These are phyloP conservation scores for Buteo buteo DNA, from an alignment of 2,113 vertebrate species.

Conservation along the genomic window DNA sequence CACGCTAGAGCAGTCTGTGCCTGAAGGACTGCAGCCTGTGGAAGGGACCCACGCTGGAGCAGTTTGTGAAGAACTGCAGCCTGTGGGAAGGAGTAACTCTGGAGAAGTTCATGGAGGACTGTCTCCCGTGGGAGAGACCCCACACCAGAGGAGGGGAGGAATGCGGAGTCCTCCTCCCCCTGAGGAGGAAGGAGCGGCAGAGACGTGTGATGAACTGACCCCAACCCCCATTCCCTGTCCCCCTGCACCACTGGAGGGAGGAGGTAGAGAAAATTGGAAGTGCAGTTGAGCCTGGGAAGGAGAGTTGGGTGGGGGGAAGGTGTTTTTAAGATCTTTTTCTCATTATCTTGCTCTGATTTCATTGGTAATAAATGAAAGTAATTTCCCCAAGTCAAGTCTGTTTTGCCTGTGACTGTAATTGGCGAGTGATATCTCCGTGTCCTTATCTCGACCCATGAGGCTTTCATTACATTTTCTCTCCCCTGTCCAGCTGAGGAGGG, in stretches of 20 bases:
- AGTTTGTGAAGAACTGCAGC: not conserved
- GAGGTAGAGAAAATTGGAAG: fast-evolving
- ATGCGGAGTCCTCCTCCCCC: not conserved
- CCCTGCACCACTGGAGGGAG: not conserved
- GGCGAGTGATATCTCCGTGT: too few relatives aligned
- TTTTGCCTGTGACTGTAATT: too few relatives aligned
- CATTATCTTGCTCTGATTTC: not conserved
- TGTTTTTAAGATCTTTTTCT: not conserved
- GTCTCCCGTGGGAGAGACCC: fast-evolving
- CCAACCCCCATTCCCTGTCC: fast-evolving
- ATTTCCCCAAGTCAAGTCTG: too few relatives aligned
- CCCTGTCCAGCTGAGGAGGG: not conserved
- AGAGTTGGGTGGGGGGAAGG: not conserved
- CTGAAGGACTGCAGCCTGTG: not conserved
- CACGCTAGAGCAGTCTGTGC: not conserved
- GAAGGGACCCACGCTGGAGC: not conserved
- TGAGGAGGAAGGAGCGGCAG: not conserved
- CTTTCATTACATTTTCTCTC: too few relatives aligned
- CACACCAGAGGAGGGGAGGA: not conserved
- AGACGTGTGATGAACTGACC: not conserved
- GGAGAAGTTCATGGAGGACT: not conserved
- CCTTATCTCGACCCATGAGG: too few relatives aligned
- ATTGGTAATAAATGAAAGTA: not conserved
- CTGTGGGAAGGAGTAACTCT: not conserved
- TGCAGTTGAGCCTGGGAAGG: not conserved